Conservation (phyloP, 2,797 vertebrate genomes). For the Alauda arvensis region DNA sequence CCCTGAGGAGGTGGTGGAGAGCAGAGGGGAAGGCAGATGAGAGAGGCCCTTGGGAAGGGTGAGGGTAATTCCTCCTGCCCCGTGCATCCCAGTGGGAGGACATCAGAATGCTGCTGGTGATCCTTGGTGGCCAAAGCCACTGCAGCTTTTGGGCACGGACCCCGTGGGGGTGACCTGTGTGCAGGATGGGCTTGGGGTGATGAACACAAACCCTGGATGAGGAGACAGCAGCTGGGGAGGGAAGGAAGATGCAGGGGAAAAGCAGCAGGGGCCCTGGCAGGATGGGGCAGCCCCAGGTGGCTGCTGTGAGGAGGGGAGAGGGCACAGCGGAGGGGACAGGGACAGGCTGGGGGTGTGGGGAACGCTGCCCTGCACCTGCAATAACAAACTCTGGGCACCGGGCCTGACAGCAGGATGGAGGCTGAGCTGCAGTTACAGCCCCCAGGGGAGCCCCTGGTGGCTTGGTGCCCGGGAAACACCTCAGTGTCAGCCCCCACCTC, state of each 20-base stretch:
- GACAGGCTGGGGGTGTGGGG: background rate
- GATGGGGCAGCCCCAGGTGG: background rate
- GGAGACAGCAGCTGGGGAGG: background rate
- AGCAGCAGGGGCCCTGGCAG: background rate
- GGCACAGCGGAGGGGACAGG: background rate
- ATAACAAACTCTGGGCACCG: constrained; percentile 66
- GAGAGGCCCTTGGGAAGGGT: rapidly evolving
- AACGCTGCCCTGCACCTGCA: constrained; percentile 59
- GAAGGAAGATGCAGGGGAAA: background rate
- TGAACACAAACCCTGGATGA: too few relatives aligned
- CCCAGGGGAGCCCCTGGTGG: constrained; percentile 56
- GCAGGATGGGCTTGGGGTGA: background rate
- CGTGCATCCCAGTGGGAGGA: rapidly evolving
- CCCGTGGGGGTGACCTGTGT: background rate
- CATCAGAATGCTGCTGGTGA: background rate
- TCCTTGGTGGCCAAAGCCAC: background rate
- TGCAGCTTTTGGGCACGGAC: background rate
- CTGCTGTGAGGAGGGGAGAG: background rate
- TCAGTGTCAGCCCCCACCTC: background rate
- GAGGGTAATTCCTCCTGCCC: background rate
- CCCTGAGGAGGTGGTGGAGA: background rate
- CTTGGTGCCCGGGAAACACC: constrained; percentile 67
- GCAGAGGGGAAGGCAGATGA: background rate
- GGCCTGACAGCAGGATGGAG: constrained; percentile 64
- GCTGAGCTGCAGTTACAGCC: constrained; percentile 64